Evolutionary conservation across 2,113 vertebrate species (phyloP).

Genomic region (Litocranius walleri): DNA sequence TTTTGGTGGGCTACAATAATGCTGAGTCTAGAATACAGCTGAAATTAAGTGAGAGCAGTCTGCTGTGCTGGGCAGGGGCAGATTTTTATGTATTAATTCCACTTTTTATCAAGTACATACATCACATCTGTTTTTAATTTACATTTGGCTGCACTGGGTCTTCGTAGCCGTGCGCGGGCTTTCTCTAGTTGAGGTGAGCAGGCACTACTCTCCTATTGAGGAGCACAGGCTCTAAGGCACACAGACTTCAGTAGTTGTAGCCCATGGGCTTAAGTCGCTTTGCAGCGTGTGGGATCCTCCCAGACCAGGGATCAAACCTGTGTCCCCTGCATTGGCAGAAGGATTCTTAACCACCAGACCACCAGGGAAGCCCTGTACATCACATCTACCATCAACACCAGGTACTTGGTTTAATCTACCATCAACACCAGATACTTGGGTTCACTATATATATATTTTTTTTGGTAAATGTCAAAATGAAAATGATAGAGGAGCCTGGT

Average conservation of each 20-base stretch:
- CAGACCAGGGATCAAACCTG: background rate
- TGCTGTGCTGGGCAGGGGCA: background rate
- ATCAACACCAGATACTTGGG: background rate
- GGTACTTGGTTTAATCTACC: background rate
- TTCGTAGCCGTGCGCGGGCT: rapidly evolving
- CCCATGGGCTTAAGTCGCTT: background rate
- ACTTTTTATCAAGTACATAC: background rate
- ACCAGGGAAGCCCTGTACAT: background rate
- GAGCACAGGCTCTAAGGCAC: background rate
- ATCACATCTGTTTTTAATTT: background rate
- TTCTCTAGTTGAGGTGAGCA: background rate
- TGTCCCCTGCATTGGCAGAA: background rate
- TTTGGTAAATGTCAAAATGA: background rate
- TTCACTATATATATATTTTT: background rate
- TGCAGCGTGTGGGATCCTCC: background rate
- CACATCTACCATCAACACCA: background rate
- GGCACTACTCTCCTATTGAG: background rate
- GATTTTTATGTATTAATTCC: background rate
- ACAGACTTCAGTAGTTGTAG: background rate
- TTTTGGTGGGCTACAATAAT: background rate
- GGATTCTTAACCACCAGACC: background rate
- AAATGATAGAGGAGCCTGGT: background rate
- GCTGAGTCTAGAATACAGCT: background rate
- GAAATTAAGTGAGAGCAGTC: background rate
- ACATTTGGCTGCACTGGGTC: background rate